Conservation (phyloP, 2,888 invertebrate species). For the Syrphus vitripennis region DNA sequence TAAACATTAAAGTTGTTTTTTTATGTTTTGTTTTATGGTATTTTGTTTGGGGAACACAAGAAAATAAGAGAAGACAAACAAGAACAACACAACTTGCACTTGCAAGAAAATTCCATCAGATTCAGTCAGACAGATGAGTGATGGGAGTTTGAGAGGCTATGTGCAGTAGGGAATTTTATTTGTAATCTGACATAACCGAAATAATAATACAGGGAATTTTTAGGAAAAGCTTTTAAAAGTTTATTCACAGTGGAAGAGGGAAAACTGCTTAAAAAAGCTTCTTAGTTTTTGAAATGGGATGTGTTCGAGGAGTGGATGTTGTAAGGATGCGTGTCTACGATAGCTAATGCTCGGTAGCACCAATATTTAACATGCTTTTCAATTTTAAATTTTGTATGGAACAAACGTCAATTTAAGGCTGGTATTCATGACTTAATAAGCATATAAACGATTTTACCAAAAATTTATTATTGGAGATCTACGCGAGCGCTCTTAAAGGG, state of each 20-base stretch:
- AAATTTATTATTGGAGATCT: too few species aligned
- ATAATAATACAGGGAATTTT: constrained; percentile 3
- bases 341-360: too few species aligned
- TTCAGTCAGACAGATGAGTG: not conserved
- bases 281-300: not conserved
- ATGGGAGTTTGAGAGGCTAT: constrained; percentile 20
- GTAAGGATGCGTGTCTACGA: too few species aligned
- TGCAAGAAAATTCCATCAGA: constrained; percentile 51
- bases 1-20: constrained; percentile 56
- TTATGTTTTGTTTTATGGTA: not conserved
- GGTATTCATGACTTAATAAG: too few species aligned
- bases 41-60: constrained; percentile 18
- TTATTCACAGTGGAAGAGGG: not conserved
- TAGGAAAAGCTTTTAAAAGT: constrained; percentile 1
- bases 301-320: not conserved
- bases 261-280: constrained; percentile 21
- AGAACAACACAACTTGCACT: constrained; percentile 40
- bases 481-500: too few species aligned
- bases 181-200: constrained; percentile 19
- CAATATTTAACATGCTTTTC: too few species aligned
- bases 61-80: constrained; percentile 10
- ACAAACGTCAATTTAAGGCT: too few species aligned
- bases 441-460: too few species aligned
- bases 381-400: too few species aligned
- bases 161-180: not conserved